Evolutionary conservation across 2,113 vertebrate species (phyloP), one percentile per base, ranked within the genome.

Genomic region (Hoplias malabaricus): DNA sequence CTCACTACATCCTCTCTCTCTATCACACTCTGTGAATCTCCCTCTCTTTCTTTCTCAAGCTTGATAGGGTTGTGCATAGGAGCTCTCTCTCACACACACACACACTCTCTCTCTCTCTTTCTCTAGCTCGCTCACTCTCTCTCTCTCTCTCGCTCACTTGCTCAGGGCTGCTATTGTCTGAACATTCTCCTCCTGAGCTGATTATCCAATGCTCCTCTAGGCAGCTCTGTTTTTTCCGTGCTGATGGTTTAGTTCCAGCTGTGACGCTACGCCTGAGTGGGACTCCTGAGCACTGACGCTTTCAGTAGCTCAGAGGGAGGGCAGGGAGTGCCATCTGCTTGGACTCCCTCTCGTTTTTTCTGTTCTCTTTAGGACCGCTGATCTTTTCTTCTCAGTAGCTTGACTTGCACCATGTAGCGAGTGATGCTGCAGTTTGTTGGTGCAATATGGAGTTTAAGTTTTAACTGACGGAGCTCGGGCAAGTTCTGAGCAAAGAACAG

Each of bases 111-210:
- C 50, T 31, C 65, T 66, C 43, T 77, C 70, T 78, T 54, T 33
- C 54, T 46, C 13, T 72, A 19, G 56, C 67, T 71, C 36, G 42
- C 69, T 48, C 48, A 29, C 62, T 67, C 42, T n/a, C 40, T 40
- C 85, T 86, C 82, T 84, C 88, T 85, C 82, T 83, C 78, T 68
- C 80, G 42, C 68, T 56, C 53, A 19, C 62, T 66, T 63, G 81
- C 86, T 89, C 56, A 63, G 38, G 84, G 74, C 86, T 87, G 84
- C 84, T 88, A 87, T 90, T 85, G 87, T 90, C 84, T 88, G 79
- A 77, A 75, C 70, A 80, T 77, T 78, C 83, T 85, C 67, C 84
- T 79, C 78, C 75, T 82, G 78, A 83, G 86, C 82, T 87, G 83
- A 84, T 86, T 81, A 84, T 86, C 81, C 84, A 48, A 40, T 33